These are phyloP conservation scores for Bhutanitis thaidina DNA, from an alignment of 2,888 invertebrate genomes.

Conservation along the genomic window DNA sequence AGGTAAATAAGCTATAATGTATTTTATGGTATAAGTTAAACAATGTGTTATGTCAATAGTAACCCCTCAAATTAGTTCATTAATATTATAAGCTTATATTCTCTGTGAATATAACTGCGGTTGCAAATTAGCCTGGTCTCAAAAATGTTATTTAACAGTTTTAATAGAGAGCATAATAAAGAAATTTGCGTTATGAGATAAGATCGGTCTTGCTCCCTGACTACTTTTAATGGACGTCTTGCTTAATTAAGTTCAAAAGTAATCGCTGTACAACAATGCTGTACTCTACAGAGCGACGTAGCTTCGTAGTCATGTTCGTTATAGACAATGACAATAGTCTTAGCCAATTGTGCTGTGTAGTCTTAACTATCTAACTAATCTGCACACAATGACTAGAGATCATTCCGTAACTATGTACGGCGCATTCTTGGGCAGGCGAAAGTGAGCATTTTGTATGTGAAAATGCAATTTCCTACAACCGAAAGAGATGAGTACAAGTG, in stretches of 20 bases:
- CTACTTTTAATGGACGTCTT: background rate
- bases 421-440: conserved; percentile 54
- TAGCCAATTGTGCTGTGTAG: conserved; percentile 26
- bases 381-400: conserved; percentile 59
- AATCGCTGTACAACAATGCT: conserved; percentile 32
- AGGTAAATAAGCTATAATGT: no score
- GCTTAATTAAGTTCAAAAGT: conserved; percentile 1
- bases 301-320: conserved; percentile 31
- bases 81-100: no score
- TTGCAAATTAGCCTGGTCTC: no score
- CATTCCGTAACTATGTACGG: conserved; percentile 38
- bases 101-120: no score
- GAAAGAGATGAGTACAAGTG: conserved; percentile 32
- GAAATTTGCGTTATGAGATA: no score
- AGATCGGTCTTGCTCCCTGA: no score
- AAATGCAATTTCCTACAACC: conserved; percentile 56
- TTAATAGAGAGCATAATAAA: no score
- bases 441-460: conserved; percentile 62
- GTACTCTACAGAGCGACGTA: conserved; percentile 25
- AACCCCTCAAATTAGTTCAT: no score
- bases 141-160: no score
- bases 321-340: conserved; percentile 40
- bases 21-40: no score
- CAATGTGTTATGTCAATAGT: no score
- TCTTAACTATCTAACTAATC: conserved; percentile 39